A percentile compares a stretch with the other conserved stretches of the same genome.
These are phyloP conservation scores for Caenorhabditis becei DNA, from an alignment of 2,888 invertebrate genomes.

Conservation along the genomic window DNA sequence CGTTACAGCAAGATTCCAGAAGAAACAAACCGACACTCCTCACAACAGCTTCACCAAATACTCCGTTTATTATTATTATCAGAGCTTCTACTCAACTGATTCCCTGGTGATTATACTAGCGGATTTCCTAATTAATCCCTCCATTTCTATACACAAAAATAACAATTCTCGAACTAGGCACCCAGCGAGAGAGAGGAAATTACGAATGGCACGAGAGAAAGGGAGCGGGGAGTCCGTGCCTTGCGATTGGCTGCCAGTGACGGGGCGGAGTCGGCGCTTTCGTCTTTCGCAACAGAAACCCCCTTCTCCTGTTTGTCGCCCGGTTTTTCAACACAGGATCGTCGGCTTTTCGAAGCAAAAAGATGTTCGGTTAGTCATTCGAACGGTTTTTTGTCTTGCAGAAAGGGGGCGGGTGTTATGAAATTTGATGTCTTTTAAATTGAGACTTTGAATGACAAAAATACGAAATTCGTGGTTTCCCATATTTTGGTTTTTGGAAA, in stretches of 20 bases:
- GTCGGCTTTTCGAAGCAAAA: constrained; percentile 13
- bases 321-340: not conserved
- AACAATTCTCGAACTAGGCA: not conserved
- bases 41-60: too few species aligned
- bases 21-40: too few species aligned
- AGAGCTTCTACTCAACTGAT: too few species aligned
- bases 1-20: too few species aligned
- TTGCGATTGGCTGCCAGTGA: constrained; percentile 44
- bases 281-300: constrained; percentile 15
- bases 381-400: too few species aligned
- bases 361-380: constrained; percentile 31
- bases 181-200: constrained; percentile 5
- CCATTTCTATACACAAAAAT: not conserved
- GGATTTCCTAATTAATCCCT: not conserved
- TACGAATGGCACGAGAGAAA: not conserved
- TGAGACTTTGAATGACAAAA: too few species aligned
- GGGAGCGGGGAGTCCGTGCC: not conserved
- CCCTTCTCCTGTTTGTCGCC: constrained; percentile 34
- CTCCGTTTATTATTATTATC: too few species aligned
- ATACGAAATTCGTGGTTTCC: too few species aligned
- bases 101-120: not conserved
- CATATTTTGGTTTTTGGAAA: too few species aligned
- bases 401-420: not conserved
- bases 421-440: not conserved
- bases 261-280: constrained; percentile 36